Evolutionary conservation across 2,113 vertebrate genomes (phyloP), one percentile per base, ranked within the genome.

Genomic region (Peucedramus taeniatus): DNA sequence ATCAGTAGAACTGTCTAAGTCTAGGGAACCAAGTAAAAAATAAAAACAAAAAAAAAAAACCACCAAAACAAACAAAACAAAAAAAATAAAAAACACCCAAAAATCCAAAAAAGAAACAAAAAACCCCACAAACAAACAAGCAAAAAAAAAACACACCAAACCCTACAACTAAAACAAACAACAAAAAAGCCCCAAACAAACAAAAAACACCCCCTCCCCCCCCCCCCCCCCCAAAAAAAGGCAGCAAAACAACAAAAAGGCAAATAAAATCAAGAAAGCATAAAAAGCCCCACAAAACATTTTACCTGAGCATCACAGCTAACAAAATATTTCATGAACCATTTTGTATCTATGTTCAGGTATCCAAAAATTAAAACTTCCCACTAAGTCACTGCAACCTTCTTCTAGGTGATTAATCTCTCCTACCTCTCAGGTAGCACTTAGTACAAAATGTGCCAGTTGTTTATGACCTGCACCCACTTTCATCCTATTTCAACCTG

Each of bases 181-280:
- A 39, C 4, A 33, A 4, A 57, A 71, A 44, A 51, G 9, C 3
- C 11, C 16, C 17, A 47, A 66, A 68, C 2, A 3, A 83, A 22
- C 14, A 40, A 9, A 49, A 33, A 49, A n/a, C 22, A 49, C 2
- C 5, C 10, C n/a, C 6, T 4, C 23, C 3, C 9, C 15, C 1
- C 2, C 5, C 10, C n/a, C 6, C 5, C 23, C 3, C 9, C 15
- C 1, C 7, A 18, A 6, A 33, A 47, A 53, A 59, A 40, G 20
- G 3, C 9, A 42, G 4, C 10, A 19, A 49, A 57, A 6, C 1
- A 70, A 56, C 2, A 53, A 49, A n/a, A 45, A 24, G 33, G 9
- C 19, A 78, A 83, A 47, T 10, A 31, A 81, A 70, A 49, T 4
- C 39, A 64, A 83, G 8, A 2, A 70, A 54, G 27, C 21, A 21